Percentiles rank a stretch among this genome's conserved stretches.
These are phyloP conservation scores for Ia io DNA, from an alignment of 2,113 vertebrate genomes.

Conservation along the genomic window DNA sequence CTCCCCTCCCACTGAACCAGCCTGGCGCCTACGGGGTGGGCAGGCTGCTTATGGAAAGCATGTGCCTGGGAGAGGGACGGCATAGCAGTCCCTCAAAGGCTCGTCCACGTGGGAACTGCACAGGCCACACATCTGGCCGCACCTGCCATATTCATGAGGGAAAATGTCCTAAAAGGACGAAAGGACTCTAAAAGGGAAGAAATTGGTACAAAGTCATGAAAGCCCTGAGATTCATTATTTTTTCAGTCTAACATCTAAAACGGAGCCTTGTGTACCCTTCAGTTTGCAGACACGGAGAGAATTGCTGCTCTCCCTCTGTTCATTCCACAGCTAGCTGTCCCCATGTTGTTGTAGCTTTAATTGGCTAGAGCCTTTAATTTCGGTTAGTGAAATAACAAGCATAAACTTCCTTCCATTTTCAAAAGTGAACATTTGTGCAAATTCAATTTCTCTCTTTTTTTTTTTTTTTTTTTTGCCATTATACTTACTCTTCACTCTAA, in stretches of 20 bases:
- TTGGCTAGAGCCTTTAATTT: conserved; percentile 51
- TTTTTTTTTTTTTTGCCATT: not conserved
- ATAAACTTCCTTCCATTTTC: conserved; percentile 42
- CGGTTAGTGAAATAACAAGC: conserved; percentile 38
- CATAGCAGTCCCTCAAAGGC: not conserved
- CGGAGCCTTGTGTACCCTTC: not conserved
- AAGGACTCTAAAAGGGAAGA: not conserved
- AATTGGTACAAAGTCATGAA: not conserved
- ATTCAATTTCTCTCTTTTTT: not conserved
- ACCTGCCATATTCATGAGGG: not conserved
- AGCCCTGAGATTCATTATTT: conserved; percentile 5
- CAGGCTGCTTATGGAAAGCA: not conserved
- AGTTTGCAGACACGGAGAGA: not conserved
- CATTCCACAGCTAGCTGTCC: conserved; percentile 34
- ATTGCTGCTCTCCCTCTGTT: conserved; percentile 18
- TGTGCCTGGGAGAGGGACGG: not conserved
- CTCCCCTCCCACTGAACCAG: not conserved
- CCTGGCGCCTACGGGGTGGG: not conserved
- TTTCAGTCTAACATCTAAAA: not conserved
- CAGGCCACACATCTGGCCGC: not conserved
- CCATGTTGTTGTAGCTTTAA: conserved; percentile 36
- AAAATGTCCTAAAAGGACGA: not conserved
- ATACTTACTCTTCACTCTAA: not conserved
- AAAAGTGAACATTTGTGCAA: conserved; percentile 44
- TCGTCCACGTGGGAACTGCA: not conserved